Evolutionary conservation across 2,888 invertebrate genomes (phyloP), one percentile per base, ranked within the genome.

Genomic region (Drosophila greeni): DNA sequence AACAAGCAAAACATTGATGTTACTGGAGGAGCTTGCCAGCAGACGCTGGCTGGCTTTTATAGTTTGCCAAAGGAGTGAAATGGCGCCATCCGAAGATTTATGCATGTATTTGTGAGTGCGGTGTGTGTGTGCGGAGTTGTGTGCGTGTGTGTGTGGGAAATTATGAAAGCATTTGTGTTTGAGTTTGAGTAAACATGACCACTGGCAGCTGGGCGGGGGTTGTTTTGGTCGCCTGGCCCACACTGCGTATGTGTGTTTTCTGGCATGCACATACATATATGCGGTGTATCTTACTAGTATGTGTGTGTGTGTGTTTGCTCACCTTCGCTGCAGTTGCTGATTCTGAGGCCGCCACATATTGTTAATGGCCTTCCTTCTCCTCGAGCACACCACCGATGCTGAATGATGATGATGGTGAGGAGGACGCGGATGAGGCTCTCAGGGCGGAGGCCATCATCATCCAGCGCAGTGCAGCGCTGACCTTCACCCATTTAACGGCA

Each of bases 401-500:
- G n/a, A n/a, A 23, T 24, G 36, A 9, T 34, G 55, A 51, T 55
- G 36, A 9, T 34, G 55, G 36, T 55, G 54, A 53, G 26, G 36
- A n/a, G n/a, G 26, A 36, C 26, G 45, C 18, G 45, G 55, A 26
- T 36, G 55, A 29, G 36, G 36, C 45, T 47, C 45, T 47, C 31
- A n/a, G n/a, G 26, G 20, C 36, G 47, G 37, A 33, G 57, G 49
- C 51, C 72, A 34, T 43, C 72, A 34, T 43, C 72, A 34, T 37
- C 39, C 45, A 58, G 47, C 52, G 67, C 53, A 47, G 36, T 55
- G 53, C 62, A 43, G 36, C 31, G 20, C 37, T 86, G 86, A 85
- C 85, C 85, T 85, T 85, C 85, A 85, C 85, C 85, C 81, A 85
- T 85, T 85, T 85, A 74, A 56, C 66, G 74, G 53, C 51, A 62